Evolutionary conservation across 1,140 invertebrate genomes (phyloP).

Genomic region (Pentalonia nigronervosa): DNA sequence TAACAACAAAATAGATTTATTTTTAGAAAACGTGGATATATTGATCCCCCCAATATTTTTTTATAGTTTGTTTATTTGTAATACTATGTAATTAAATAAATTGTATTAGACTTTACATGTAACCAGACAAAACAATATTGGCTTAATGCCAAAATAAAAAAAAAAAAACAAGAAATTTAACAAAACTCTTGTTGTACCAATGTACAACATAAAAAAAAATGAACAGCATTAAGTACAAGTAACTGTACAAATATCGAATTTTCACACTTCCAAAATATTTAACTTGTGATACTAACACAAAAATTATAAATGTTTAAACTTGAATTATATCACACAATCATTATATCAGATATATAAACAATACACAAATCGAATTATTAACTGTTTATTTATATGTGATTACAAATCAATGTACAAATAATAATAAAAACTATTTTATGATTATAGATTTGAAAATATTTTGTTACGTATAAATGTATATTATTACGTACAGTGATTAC

Average conservation of each 20-base stretch:
- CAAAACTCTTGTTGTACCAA: not conserved
- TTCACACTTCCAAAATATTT: not conserved
- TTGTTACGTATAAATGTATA: too few relatives aligned
- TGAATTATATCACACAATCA: too few relatives aligned
- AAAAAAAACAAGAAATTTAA: not conserved
- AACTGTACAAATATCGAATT: not conserved
- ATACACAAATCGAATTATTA: not conserved
- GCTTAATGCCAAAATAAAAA: not conserved
- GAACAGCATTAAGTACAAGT: not conserved
- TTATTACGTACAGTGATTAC: too few relatives aligned
- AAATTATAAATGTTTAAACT: not conserved
- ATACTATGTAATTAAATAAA: not conserved
- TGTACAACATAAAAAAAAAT: not conserved
- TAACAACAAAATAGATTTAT: not conserved
- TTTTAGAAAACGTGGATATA: not conserved
- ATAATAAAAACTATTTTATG: too few relatives aligned
- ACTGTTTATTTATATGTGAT: too few relatives aligned
- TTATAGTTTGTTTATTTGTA: not conserved
- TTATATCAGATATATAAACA: not conserved
- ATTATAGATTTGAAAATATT: too few relatives aligned
- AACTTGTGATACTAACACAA: not conserved
- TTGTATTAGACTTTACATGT: not conserved
- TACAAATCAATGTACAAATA: too few relatives aligned
- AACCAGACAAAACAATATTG: not conserved
- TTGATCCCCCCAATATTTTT: not conserved